Evolutionary conservation across 2,888 invertebrate genomes (phyloP), one percentile per base, ranked within the genome.

Genomic region (Nowickia ferox): DNA sequence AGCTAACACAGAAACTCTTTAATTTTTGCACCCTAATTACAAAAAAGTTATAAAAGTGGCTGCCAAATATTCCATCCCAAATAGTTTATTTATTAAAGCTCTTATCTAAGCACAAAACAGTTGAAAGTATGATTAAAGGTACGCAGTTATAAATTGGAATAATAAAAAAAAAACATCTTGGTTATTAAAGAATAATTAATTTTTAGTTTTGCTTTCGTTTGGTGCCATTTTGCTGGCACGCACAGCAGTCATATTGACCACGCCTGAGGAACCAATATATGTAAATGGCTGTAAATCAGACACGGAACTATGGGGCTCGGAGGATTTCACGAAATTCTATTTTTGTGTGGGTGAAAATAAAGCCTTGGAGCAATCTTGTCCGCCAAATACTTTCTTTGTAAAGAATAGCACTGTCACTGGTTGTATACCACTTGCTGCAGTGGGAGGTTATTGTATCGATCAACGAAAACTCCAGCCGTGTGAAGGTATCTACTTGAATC

Each of bases 361-460:
- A 11, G 55, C 87, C 8, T 42, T 88, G 3, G 71, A 88, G 10
- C 88, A 87, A 30, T 0, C 57, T 0, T 90, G 90, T 55, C 80
- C 85, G 0, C 8, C 57, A 0, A 65, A 83, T 17, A 87, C 84
- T 2, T 89, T 89, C 69, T 90, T 89, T 82, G 87, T 90, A 19
- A 87, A 80, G 40, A 90, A 90, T 74, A 46, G 30, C 9, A 89
- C 88, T 0, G 84, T 87, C 11, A 66, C 87, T 9, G 90, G 90
- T n/a, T 90, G 90, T 79, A 71, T 90, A 10, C 88, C 88, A 0
- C 38, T 86, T 8, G 40, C 51, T 42, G 17, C 59, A 4, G 87
- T 89, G n/a, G 19, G 46, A 11, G 15, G 84, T 10, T 65, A 74
- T 15, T 90, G 89, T 66, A 68, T 89, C 6, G 76, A 79, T n/a